phyloP scores from a whole-genome alignment of 2,113 vertebrate genomes.

The Chitala chitala region DNA sequence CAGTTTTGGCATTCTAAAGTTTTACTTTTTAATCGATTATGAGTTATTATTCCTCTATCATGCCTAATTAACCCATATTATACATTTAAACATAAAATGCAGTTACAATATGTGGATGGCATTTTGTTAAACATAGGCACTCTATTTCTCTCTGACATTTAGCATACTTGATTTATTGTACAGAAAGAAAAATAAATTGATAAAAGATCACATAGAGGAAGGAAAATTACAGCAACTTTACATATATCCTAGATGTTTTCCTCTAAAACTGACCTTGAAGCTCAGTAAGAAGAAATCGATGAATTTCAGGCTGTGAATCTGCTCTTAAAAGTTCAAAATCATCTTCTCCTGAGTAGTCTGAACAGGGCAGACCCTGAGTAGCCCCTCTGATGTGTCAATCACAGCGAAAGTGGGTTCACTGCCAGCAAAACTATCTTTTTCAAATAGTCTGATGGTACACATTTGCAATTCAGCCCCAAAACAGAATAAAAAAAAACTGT shows the following conservation, averaged over 20 bases:
- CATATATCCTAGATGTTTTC: conserved; percentile 10
- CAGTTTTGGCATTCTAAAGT: background rate
- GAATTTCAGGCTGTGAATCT: background rate
- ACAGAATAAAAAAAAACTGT: conserved; percentile 46
- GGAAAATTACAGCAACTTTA: conserved; percentile 6
- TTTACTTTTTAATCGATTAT: background rate
- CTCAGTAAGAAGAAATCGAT: background rate
- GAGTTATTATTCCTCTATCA: too few species aligned
- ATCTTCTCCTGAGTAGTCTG: background rate
- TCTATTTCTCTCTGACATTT: background rate
- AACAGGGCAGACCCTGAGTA: background rate
- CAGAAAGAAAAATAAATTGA: background rate
- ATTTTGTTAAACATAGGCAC: background rate
- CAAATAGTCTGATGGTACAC: too few species aligned
- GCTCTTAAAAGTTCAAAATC: background rate
- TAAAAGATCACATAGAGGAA: too few species aligned
- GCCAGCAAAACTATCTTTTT: background rate
- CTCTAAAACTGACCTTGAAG: conserved; percentile 21
- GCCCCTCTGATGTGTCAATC: conserved; percentile 21
- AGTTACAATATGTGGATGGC: background rate
- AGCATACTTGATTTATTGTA: background rate
- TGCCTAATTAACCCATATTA: background rate
- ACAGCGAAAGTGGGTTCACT: background rate
- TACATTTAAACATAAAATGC: background rate
- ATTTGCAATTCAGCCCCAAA: conserved; percentile 39